Conservation (phyloP, 2,888 invertebrate species). For the Cantharis rufa region DNA sequence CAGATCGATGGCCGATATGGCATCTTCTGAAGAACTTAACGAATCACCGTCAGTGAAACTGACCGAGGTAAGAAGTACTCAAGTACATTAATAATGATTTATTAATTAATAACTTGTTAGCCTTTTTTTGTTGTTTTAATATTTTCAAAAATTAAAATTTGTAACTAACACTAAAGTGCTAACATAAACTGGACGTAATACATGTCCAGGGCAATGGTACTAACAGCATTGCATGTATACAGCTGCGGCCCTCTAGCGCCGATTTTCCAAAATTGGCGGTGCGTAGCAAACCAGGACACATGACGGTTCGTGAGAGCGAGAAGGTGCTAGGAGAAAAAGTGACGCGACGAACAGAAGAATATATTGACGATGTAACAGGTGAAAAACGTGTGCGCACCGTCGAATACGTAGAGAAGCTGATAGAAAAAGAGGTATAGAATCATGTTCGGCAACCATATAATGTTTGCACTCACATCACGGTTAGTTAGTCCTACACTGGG, state of each 20-base stretch:
- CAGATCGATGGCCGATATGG: constrained; percentile 83
- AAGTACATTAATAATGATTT: neutral
- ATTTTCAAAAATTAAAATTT: constrained; percentile 18
- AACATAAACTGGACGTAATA: constrained; percentile 43
- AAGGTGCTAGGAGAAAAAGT: constrained; percentile 88
- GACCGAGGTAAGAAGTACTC: constrained; percentile 40
- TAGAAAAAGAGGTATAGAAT: constrained; percentile 87
- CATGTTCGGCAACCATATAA: constrained; percentile 26
- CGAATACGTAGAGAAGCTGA: constrained; percentile 93
- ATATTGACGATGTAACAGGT: constrained; percentile 82
- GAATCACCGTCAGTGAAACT: constrained; percentile 21
- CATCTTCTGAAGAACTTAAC: constrained; percentile 57
- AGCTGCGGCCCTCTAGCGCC: constrained; percentile 65
- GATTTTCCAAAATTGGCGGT: constrained; percentile 85
- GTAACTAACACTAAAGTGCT: constrained; percentile 40
- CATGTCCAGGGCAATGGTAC: constrained; percentile 47
- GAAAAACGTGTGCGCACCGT: constrained; percentile 86
- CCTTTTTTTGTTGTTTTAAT: constrained; percentile 6
- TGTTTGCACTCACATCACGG: constrained; percentile 29
- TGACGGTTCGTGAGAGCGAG: constrained; percentile 86
- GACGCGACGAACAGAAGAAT: constrained; percentile 85
- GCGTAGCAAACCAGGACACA: constrained; percentile 82
- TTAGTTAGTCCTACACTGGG: constrained; percentile 22
- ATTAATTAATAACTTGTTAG: constrained; percentile 2
- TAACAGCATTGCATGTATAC: constrained; percentile 51